These are phyloP conservation scores for Salvelinus namaycush DNA, from an alignment of 2,113 vertebrate species.

Conservation along the genomic window DNA sequence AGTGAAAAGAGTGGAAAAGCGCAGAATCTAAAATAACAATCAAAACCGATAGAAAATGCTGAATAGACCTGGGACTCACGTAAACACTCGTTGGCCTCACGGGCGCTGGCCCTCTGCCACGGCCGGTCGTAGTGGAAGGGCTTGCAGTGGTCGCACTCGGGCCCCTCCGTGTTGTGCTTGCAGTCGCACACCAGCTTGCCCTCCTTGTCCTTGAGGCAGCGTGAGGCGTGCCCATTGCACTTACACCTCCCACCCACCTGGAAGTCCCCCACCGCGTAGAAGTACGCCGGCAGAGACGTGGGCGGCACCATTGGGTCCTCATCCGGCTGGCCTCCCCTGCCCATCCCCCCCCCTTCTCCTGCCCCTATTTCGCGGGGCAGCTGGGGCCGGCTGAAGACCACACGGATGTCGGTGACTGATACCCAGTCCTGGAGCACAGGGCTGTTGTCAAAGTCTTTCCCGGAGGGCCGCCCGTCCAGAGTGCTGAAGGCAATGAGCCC, in stretches of 20 bases:
- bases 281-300: conserved; percentile 74
- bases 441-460: conserved; percentile 93
- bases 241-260: conserved; percentile 97
- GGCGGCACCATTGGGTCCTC: conserved; percentile 53
- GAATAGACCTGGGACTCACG: conserved; percentile 77
- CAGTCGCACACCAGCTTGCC: conserved; percentile 92
- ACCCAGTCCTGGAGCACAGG: conserved; percentile 99
- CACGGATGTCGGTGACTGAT: conserved; percentile 91
- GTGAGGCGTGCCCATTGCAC: conserved; percentile 90
- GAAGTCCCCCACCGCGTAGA: conserved; percentile 91
- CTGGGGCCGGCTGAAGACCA: conserved; percentile 88
- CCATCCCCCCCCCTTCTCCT: conserved; percentile 37
- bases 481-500: conserved; percentile 95
- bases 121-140: conserved; percentile 98
- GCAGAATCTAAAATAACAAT: no score
- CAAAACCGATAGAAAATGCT: not conserved
- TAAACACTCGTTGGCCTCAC: conserved; percentile 92
- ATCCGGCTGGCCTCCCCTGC: conserved; percentile 53
- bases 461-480: conserved; percentile 87
- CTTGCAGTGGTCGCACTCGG: conserved; percentile 95
- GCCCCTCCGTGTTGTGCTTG: conserved; percentile 93
- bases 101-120: conserved; percentile 90
- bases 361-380: conserved; percentile 61
- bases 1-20: no score
- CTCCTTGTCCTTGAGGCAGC: conserved; percentile 88